phyloP scores from a whole-genome alignment of 2,113 vertebrate genomes.

The Syrmaticus mikado region DNA sequence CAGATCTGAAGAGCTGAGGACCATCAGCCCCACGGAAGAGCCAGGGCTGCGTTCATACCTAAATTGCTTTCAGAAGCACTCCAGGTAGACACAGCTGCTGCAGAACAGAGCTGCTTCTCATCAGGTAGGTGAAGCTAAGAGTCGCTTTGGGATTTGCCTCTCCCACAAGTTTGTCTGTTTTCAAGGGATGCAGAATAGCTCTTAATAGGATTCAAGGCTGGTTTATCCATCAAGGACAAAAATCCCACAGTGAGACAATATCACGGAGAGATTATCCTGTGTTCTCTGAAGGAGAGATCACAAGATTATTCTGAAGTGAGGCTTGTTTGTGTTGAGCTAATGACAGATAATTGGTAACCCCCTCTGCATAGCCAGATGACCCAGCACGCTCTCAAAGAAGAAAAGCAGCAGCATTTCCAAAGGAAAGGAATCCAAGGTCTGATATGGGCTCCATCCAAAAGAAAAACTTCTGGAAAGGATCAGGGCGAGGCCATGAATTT shows the following conservation, averaged over 20 bases:
- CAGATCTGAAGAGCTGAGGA: not conserved
- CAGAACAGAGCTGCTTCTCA: not conserved
- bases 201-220: constrained; percentile 2
- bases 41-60: not conserved
- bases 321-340: constrained; percentile 23
- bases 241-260: constrained; percentile 11
- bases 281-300: constrained; percentile 37
- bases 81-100: not conserved
- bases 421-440: constrained; percentile 12
- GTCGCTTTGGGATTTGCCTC: not conserved
- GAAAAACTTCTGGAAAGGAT: constrained; percentile 69
- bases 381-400: not conserved
- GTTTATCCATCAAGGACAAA: constrained; percentile 39
- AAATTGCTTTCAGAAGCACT: not conserved
- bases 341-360: constrained; percentile 39
- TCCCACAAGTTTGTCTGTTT: not conserved
- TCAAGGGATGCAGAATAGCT: not conserved
- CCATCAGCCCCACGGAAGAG: not conserved
- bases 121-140: not conserved
- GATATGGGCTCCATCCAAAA: not conserved
- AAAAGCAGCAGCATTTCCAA: constrained; percentile 29
- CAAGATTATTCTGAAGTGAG: not conserved
- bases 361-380: not conserved
- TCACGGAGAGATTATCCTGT: constrained; percentile 1
- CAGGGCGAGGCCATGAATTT: constrained; percentile 66